Evolutionary conservation across 2,113 vertebrate species (phyloP).

Genomic region (Labeo rohita): DNA sequence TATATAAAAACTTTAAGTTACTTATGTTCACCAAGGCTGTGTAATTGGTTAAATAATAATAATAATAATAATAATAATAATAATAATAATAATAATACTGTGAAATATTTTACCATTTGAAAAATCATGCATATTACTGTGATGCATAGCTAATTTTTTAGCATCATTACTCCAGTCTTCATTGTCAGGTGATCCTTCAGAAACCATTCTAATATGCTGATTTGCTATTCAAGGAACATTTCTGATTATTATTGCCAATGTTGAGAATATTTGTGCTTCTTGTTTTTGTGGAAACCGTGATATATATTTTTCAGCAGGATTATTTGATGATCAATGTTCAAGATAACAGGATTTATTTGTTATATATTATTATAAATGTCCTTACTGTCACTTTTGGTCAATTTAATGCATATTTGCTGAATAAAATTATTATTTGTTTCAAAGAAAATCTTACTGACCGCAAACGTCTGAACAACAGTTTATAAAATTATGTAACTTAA

Average conservation of each 20-base stretch:
- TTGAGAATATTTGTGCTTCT: neutral
- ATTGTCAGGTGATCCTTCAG: neutral
- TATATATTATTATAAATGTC: neutral
- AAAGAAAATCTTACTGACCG: neutral
- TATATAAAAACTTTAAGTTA: too few species aligned
- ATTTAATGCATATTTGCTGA: neutral
- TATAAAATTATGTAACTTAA: neutral
- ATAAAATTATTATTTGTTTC: neutral
- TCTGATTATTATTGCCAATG: neutral
- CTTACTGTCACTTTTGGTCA: neutral
- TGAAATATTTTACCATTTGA: neutral
- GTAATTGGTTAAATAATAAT: neutral
- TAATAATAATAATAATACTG: neutral
- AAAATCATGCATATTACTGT: too few species aligned
- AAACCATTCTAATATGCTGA: neutral
- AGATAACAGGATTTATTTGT: neutral
- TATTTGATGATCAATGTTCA: neutral
- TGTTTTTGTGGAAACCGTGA: neutral
- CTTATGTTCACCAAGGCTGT: neutral
- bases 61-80: neutral
- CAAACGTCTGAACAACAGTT: neutral
- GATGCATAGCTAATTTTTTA: neutral
- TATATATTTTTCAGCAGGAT: neutral
- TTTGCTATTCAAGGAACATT: neutral
- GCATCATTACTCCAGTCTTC: neutral